These are phyloP conservation scores for Oenanthe oenanthe DNA, from an alignment of 2,113 vertebrate species.

Conservation along the genomic window DNA sequence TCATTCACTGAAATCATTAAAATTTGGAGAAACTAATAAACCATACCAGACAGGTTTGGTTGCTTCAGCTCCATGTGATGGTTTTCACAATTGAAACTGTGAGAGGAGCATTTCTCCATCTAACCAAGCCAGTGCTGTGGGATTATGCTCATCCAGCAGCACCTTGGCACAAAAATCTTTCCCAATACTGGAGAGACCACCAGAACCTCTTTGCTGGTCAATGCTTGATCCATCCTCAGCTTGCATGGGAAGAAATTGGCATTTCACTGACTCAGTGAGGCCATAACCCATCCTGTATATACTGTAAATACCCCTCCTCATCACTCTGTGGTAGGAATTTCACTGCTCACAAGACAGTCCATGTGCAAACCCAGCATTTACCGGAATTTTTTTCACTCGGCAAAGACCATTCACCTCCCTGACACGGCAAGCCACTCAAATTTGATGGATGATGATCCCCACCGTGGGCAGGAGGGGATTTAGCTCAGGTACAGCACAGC, in stretches of 20 bases:
- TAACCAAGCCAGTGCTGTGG: neutral
- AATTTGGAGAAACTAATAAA: neutral
- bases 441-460: neutral
- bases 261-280: neutral
- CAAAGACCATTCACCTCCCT: neutral
- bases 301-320: neutral
- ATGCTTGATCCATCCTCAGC: neutral
- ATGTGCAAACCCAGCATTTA: fast-evolving
- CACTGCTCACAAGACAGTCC: fast-evolving
- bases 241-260: neutral
- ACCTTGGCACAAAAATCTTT: neutral
- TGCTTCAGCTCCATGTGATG: fast-evolving
- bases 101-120: neutral
- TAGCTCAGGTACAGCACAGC: neutral
- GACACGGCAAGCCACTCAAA: neutral
- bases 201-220: neutral
- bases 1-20: neutral
- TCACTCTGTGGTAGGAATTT: neutral
- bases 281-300: fast-evolving
- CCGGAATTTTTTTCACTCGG: neutral
- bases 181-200: neutral
- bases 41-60: neutral
- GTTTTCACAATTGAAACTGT: neutral
- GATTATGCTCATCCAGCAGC: neutral
- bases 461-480: neutral